Conservation (phyloP, 2,797 vertebrate species). For the Hyperoplus immaculatus region DNA sequence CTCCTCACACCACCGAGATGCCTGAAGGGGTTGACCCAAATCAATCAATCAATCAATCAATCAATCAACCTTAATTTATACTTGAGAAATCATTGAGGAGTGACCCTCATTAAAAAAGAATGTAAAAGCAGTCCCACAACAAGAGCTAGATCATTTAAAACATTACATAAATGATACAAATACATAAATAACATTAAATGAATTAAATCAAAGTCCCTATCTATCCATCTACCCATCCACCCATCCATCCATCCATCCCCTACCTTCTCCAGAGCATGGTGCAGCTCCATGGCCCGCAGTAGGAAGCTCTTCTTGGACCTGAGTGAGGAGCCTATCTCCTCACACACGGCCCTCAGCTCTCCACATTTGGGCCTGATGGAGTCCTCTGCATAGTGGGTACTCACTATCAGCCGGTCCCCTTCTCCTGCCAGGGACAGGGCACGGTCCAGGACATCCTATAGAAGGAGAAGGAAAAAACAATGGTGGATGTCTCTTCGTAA, state of each 20-base stretch:
- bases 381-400: constrained; percentile 94
- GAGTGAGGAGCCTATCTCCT: constrained; percentile 80
- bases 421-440: constrained; percentile 87
- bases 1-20: constrained; percentile 93
- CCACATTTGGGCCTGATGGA: constrained; percentile 94
- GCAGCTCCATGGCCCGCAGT: constrained; percentile 90
- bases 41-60: no score
- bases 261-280: constrained; percentile 92
- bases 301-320: constrained; percentile 86
- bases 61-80: no score
- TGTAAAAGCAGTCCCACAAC: no score
- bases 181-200: no score
- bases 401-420: constrained; percentile 89
- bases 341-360: constrained; percentile 89
- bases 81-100: no score
- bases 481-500: background rate
- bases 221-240: no score
- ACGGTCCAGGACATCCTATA: constrained; percentile 86
- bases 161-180: no score
- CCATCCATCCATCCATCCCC: no score
- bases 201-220: no score
- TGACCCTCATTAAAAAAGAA: no score
- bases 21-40: constrained; percentile 74
- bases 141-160: no score
- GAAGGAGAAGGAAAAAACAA: background rate